phyloP scores from a whole-genome alignment of 2,113 vertebrate genomes.

The Phodopus roborovskii region DNA sequence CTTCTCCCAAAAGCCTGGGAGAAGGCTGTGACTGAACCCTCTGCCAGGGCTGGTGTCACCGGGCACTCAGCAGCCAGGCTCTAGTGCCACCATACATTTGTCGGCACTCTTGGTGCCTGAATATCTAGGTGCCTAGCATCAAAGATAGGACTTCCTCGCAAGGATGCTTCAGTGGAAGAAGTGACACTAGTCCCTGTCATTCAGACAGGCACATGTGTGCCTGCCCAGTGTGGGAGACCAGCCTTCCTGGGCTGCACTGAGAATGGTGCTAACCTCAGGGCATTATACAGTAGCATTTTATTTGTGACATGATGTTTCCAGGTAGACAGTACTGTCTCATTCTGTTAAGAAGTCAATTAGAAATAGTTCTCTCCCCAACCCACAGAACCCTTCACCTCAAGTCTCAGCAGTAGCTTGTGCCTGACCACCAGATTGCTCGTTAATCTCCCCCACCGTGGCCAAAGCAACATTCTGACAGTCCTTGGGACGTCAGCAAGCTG shows the following conservation, averaged over 20 bases:
- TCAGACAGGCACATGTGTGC: rapidly evolving
- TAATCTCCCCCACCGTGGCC: background rate
- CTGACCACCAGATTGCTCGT: background rate
- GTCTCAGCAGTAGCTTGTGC: background rate
- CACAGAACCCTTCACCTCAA: background rate
- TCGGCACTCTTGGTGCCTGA: background rate
- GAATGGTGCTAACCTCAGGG: background rate
- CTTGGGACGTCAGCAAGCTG: background rate
- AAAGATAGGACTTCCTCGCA: background rate
- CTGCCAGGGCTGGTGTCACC: background rate
- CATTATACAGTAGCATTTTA: background rate
- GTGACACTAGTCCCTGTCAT: rapidly evolving
- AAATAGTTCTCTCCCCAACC: no score
- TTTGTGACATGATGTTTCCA: background rate
- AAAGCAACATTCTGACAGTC: background rate
- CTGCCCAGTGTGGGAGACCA: rapidly evolving
- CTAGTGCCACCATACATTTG: background rate
- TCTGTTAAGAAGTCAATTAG: background rate
- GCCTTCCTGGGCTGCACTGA: no score
- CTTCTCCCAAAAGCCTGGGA: background rate
- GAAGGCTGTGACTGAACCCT: background rate
- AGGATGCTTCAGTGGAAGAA: background rate
- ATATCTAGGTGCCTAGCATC: background rate
- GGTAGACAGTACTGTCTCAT: no score
- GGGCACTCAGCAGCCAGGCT: background rate